phyloP scores from a whole-genome alignment of 2,113 vertebrate species.

The Sylvia atricapilla region DNA sequence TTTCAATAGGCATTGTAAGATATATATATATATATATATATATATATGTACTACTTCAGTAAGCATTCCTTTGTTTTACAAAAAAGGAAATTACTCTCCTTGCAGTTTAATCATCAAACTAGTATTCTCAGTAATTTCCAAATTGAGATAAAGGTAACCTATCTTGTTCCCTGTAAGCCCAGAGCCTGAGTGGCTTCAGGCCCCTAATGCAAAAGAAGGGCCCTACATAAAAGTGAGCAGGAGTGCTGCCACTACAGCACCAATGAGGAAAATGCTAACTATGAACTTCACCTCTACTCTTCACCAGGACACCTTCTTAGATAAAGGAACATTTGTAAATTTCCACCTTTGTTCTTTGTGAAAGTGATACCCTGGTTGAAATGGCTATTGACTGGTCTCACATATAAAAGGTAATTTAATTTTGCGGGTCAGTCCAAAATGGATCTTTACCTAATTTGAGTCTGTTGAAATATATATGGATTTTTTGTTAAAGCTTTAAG shows the following conservation, averaged over 20 bases:
- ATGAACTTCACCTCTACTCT: background rate
- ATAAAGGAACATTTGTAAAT: background rate
- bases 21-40: too few species aligned
- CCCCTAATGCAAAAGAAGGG: background rate
- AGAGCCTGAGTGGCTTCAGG: background rate
- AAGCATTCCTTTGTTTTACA: background rate
- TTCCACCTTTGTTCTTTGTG: background rate
- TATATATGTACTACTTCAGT: background rate
- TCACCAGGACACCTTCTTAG: background rate
- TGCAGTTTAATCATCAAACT: background rate
- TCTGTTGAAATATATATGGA: constrained; percentile 64
- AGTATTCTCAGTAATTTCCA: background rate
- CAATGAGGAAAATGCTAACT: background rate
- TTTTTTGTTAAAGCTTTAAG: constrained; percentile 65
- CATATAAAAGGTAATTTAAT: constrained; percentile 63
- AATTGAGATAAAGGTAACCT: background rate
- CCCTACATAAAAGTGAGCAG: background rate
- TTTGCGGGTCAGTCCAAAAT: constrained; percentile 63
- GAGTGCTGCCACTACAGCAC: background rate
- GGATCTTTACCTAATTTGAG: constrained; percentile 66
- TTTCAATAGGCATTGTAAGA: background rate
- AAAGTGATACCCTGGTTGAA: background rate
- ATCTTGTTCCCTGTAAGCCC: background rate
- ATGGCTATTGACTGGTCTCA: constrained; percentile 34
- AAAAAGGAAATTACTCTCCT: background rate